These are phyloP conservation scores for Dolomedes plantarius DNA, from an alignment of 2,888 invertebrate genomes.

Conservation along the genomic window DNA sequence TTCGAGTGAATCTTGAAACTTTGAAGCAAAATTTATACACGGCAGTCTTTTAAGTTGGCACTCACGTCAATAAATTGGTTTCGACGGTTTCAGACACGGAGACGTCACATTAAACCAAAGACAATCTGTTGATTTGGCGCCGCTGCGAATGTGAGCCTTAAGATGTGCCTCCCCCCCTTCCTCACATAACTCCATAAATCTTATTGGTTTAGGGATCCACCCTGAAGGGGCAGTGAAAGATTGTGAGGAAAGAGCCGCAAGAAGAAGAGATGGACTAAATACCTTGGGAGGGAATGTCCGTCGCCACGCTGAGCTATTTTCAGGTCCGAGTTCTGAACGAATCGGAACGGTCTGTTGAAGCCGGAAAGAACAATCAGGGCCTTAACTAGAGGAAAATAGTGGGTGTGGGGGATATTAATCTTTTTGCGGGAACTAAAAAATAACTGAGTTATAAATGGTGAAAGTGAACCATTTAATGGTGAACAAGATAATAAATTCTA, in stretches of 20 bases:
- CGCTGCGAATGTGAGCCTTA: slow-evolving; percentile 16
- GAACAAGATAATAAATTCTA: too few species aligned
- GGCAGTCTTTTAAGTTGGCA: not conserved
- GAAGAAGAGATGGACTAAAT: not conserved
- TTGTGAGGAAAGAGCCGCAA: slow-evolving; percentile 4
- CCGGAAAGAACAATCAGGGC: too few species aligned
- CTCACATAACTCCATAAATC: slow-evolving; percentile 32
- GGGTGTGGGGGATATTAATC: too few species aligned
- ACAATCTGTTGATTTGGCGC: slow-evolving; percentile 28
- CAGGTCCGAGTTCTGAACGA: too few species aligned
- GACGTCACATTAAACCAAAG: slow-evolving; percentile 3
- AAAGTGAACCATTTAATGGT: too few species aligned
- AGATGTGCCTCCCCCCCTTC: not conserved
- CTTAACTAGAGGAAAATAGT: too few species aligned
- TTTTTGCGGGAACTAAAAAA: too few species aligned
- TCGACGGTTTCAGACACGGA: not conserved
- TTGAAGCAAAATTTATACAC: not conserved
- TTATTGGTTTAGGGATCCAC: slow-evolving; percentile 32
- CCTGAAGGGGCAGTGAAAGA: slow-evolving; percentile 18
- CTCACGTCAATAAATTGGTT: not conserved
- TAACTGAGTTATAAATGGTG: too few species aligned
- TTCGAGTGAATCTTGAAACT: not conserved
- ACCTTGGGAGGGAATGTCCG: not conserved
- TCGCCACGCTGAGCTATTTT: too few species aligned
- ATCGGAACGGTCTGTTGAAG: too few species aligned